Percentiles rank a stretch among this genome's conserved stretches.
These are phyloP conservation scores for Haliclystus octoradiatus DNA, from an alignment of 30 jellyfish, hydroid and myxozoan genomes.

Conservation along the genomic window DNA sequence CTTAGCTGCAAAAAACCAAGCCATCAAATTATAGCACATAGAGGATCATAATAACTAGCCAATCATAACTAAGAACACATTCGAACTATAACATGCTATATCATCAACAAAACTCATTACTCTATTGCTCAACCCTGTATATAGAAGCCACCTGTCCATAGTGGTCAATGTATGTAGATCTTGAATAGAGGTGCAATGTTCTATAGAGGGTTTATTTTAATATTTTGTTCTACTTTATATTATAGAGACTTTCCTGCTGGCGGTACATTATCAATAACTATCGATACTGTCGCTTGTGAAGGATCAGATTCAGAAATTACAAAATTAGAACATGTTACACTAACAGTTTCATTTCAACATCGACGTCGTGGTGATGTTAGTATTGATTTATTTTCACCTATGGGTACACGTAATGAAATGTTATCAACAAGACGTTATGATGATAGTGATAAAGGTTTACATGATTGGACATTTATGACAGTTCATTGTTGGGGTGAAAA, in stretches of 20 bases:
- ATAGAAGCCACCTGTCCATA: no score
- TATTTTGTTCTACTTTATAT: no score
- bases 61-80: no score
- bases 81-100: no score
- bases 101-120: no score
- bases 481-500: constrained; percentile 99
- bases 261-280: constrained; percentile 88
- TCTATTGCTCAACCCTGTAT: no score
- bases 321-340: constrained; percentile 86
- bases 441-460: constrained; percentile 97
- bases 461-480: constrained; percentile 99
- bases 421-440: constrained; percentile 95
- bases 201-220: no score
- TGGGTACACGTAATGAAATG: constrained; percentile 98
- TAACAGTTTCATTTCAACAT: constrained; percentile 96
- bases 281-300: constrained; percentile 95
- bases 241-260: constrained; percentile 96
- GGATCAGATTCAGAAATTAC: constrained; percentile 91
- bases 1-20: no score
- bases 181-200: no score
- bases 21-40: no score
- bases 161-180: no score
- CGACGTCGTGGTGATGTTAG: constrained; percentile 99
- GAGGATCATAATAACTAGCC: no score
- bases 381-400: constrained; percentile 95